Evolutionary conservation across 2,888 invertebrate species (phyloP).

Genomic region (Mythimna vitellina): DNA sequence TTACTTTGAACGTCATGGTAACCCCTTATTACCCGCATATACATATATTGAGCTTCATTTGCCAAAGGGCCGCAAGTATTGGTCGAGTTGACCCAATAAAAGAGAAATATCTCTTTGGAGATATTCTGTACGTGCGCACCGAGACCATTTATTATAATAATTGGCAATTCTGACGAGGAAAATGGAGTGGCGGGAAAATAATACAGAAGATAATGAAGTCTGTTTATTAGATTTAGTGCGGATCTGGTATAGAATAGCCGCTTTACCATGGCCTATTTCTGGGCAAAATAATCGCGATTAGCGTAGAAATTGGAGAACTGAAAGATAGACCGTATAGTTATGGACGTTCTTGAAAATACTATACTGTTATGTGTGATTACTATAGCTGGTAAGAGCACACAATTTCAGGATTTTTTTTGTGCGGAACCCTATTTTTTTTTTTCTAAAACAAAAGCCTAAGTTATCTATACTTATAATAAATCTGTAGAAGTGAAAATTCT

Average conservation of each 20-base stretch:
- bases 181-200: slow-evolving; percentile 2
- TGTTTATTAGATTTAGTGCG: slow-evolving; percentile 5
- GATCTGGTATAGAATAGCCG: not conserved
- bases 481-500: too few species aligned
- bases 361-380: not conserved
- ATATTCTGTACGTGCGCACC: slow-evolving; percentile 5
- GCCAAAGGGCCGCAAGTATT: slow-evolving; percentile 14
- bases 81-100: slow-evolving; percentile 37
- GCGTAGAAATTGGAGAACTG: not conserved
- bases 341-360: not conserved
- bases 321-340: not conserved
- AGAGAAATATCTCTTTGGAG: not conserved
- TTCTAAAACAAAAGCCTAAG: too few species aligned
- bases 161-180: slow-evolving; percentile 23
- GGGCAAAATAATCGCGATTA: not conserved
- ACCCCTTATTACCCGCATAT: slow-evolving; percentile 7
- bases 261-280: not conserved
- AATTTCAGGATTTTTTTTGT: too few species aligned
- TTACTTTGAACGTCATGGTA: too few species aligned
- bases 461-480: too few species aligned
- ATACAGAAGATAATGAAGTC: slow-evolving; percentile 9
- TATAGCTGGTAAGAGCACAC: not conserved
- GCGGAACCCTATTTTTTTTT: too few species aligned
- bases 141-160: slow-evolving; percentile 36
- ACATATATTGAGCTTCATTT: slow-evolving; percentile 39